Evolutionary conservation across 2,888 invertebrate genomes (phyloP), one percentile per base, ranked within the genome.

Genomic region (Automeris io): DNA sequence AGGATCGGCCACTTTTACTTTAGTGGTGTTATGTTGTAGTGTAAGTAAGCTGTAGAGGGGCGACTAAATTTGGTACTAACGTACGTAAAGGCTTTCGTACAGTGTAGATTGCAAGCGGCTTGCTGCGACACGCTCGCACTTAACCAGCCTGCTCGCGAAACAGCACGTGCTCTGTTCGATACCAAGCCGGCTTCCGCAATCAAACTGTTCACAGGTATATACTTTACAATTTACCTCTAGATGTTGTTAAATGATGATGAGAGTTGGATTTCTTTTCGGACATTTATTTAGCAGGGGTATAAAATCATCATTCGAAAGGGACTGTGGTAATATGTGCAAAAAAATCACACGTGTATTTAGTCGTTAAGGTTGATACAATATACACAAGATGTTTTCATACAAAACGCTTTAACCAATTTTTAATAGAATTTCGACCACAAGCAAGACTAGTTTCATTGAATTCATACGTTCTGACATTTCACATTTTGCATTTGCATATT

Each of bases 1-100:
- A 67, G 79, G 82, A 80, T 68, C 56, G 58, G 70, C 69, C 72
- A 83, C 83, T 83, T 83, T 83, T 83, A 83, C 83, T 83, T 82
- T 77, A 67, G 63, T 66, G 66, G 60, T 66, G 57, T 56, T 57
- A 46, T 54, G 51, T 52, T 57, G 62, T 52, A 54, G 57, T 33
- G 33, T 33, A 33, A 53, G 70, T 70, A 70, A 73, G 46, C 22
- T 54, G 70, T 70, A 70, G 75, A 49, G 74, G 75, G 73, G 73
- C 63, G 65, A 60, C 60, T 64, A 55, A 60, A 57, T 62, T 65
- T 54, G 51, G 54, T 49, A 57, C n/a, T n/a, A n/a, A n/a, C 50
- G 57, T 48, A 57, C 61, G 49, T 57, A 50, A 47, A 51, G 53
- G 50, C 46, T 61, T 51, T 47, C 45, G 45, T 46, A 54, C 66